Conservation (phyloP, 2,113 vertebrate species). For the Dolichallabes microphthalmus region DNA sequence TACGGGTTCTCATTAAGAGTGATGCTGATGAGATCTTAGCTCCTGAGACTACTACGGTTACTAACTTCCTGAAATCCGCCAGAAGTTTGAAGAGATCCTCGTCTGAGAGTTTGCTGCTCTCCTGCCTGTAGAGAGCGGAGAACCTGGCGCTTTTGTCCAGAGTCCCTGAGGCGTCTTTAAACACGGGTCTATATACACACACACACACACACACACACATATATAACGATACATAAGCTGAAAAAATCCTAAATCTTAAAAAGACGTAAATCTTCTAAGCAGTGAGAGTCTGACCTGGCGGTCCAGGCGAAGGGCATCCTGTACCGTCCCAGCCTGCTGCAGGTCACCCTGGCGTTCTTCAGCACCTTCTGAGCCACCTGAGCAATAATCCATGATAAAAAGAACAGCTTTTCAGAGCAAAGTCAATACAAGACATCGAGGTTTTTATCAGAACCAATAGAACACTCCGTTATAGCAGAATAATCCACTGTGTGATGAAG, state of each 20-base stretch:
- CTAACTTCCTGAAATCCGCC: conserved; percentile 94
- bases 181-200: conserved; percentile 77
- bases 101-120: conserved; percentile 94
- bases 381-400: conserved; percentile 12
- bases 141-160: conserved; percentile 90
- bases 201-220: background rate
- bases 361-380: conserved; percentile 93
- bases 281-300: conserved; percentile 77
- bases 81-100: conserved; percentile 95
- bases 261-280: background rate
- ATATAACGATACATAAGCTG: background rate
- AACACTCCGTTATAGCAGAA: background rate
- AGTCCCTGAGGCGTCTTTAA: conserved; percentile 89
- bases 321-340: conserved; percentile 89
- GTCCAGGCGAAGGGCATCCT: conserved; percentile 98
- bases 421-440: background rate
- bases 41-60: conserved; percentile 30
- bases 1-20: conserved; percentile 7
- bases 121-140: conserved; percentile 92
- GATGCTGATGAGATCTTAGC: background rate
- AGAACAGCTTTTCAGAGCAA: background rate
- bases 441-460: background rate
- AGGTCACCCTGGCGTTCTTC: conserved; percentile 95
- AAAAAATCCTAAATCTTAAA: background rate
- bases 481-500: too few relatives aligned